Evolutionary conservation across 1,140 invertebrate genomes (phyloP), one percentile per base, ranked within the genome.

Genomic region (Drosophila navojoa): DNA sequence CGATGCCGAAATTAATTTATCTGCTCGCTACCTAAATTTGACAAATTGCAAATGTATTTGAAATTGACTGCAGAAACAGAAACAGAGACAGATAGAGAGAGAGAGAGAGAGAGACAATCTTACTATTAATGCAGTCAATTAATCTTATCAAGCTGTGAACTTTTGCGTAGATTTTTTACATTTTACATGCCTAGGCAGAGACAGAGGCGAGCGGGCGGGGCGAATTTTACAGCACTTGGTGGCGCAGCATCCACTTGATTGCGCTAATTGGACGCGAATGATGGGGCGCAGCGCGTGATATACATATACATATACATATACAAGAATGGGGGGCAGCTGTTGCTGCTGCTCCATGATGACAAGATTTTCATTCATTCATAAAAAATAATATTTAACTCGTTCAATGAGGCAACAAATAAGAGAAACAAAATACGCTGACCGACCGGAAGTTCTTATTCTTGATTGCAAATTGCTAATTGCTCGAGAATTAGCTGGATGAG

Each of bases 1-100:
- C 85, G 86, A 91, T 90, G 87, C 81, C 76, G 78, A 90, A 91
- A 91, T 91, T 81, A 91, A 91, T 91, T 91, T 91, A 90, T 90
- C 89, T 90, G 76, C 70, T 61, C 53, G 79, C 77, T 89, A 89
- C 85, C 82, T 38, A 82, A 87, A 81, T 84, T 84, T 89, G 84
- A 89, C 84, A 89, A 89, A 89, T 89, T 87, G 74, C 77, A 84
- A 89, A 89, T 89, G 79, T 73, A 87, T 87, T 87, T 87, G 61
- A 70, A 87, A 87, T 87, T 82, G 82, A 87, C 81, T 85, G 64
- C 53, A 67, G 49, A 54, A 45, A 60, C 42, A 25, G 19, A 22
- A 22, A 22, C 2, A n/a, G 19, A 13, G 16, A 5, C 44, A 52
- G 11, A 1, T n/a, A 25, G 53, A 11, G 25, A 1, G 16, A 7